Conservation (phyloP, 2,797 vertebrate genomes). For the Pangasius sanitwongsei region DNA sequence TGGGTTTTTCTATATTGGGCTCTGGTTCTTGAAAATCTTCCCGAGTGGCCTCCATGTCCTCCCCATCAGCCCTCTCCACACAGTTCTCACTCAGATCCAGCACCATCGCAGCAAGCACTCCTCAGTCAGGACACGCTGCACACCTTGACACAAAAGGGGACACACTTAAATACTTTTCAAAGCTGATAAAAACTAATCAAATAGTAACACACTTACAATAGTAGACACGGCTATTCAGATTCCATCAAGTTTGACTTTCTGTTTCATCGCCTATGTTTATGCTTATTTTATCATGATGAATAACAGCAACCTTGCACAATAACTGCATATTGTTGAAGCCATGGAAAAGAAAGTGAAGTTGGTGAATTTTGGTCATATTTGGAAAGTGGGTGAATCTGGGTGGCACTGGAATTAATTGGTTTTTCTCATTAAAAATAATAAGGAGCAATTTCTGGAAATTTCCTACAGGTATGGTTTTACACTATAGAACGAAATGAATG, state of each 20-base stretch:
- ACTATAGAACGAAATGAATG: neutral
- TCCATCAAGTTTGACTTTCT: neutral
- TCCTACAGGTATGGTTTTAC: neutral
- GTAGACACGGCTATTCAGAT: neutral
- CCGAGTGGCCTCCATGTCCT: conserved; percentile 48
- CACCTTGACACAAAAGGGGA: conserved; percentile 39
- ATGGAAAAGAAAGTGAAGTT: neutral
- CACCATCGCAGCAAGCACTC: conserved; percentile 80
- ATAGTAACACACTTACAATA: too few species aligned
- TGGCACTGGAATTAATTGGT: neutral
- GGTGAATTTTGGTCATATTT: neutral
- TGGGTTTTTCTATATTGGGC: conserved; percentile 48
- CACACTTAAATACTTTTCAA: neutral
- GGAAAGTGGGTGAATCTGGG: neutral
- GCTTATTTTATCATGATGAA: neutral
- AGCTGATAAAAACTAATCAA: neutral
- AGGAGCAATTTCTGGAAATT: neutral
- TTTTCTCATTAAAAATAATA: neutral
- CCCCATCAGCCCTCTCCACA: conserved; percentile 74
- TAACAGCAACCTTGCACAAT: neutral
- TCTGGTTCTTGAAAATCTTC: conserved; percentile 59
- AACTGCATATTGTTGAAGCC: neutral
- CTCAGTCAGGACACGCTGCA: conserved; percentile 53
- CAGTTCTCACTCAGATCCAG: conserved; percentile 80
- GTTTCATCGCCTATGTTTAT: neutral